Evolutionary conservation across 53 echinoderm and acorn worm genomes (phyloP).

Genomic region (Henricia sp.): DNA sequence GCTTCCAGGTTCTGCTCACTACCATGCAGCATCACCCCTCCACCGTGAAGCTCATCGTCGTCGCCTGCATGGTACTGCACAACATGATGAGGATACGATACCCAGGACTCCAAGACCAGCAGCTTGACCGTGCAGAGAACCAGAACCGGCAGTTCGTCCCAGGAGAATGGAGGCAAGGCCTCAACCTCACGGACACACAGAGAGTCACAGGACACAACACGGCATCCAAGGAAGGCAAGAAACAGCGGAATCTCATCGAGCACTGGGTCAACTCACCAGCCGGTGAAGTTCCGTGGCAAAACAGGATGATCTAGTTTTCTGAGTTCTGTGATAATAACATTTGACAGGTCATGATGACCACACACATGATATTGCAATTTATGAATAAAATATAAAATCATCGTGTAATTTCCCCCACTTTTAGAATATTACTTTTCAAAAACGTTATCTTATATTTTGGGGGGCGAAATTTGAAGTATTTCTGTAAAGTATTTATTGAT

Average conservation of each 20-base stretch:
- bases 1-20: constrained; percentile 52
- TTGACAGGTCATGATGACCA: too few relatives aligned
- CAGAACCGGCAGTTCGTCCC: neutral
- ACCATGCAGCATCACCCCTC: constrained; percentile 43
- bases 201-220: neutral
- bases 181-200: constrained; percentile 8
- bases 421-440: too few relatives aligned
- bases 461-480: too few relatives aligned
- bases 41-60: constrained; percentile 39
- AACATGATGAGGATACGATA: constrained; percentile 51
- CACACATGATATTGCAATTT: too few relatives aligned
- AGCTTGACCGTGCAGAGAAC: constrained; percentile 19
- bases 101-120: constrained; percentile 9
- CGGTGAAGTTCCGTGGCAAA: constrained; percentile 13
- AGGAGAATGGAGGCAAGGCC: neutral
- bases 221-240: neutral
- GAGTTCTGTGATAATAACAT: neutral
- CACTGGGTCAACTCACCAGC: constrained; percentile 13
- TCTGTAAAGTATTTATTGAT: too few relatives aligned
- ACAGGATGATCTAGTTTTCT: neutral
- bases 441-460: too few relatives aligned
- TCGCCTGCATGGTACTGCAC: constrained; percentile 37
- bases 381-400: too few relatives aligned
- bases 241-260: constrained; percentile 3
- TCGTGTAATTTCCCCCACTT: too few relatives aligned